Evolutionary conservation across 2,113 vertebrate genomes (phyloP), one percentile per base, ranked within the genome.

Genomic region (Notarius quadriscutis): DNA sequence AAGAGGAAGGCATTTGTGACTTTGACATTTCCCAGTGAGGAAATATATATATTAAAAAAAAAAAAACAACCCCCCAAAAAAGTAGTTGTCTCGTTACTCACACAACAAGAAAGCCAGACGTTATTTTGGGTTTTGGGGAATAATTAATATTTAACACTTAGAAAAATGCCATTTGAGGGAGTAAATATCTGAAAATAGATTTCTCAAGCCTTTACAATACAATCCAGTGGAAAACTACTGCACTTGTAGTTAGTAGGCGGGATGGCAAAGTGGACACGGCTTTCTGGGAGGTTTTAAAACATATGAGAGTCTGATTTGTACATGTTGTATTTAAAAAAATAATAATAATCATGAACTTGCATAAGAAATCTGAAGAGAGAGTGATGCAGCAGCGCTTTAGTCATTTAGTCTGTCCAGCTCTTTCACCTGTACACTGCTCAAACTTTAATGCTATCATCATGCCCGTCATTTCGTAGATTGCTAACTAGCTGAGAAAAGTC

Each of bases 121-220:
- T 30, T 30, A 75, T 4, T 84, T 3, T 48, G 10, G 25, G 69
- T 6, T 80, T 10, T 27, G 17, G 34, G 79, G 27, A 17, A 41
- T 11, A 27, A 65, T 67, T 48, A 22, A 60, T 85, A 50, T 62
- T 15, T 9, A 41, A 74, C 55, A 84, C 17, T 15, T n/a, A 17
- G 1, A 78, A 78, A 55, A 12, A 12, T 1, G 9, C 7, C 6
- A 27, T 5, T 11, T 84, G 57, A 63, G 22, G 30, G 17, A 85
- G 77, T 63, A 79, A 51, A 86, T 63, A 81, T 78, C 85, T 63
- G n/a, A 81, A 86, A 87, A 87, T 87, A 89, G 63, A 84, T 12
- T 63, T 79, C 75, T 83, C 17, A 83, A 20, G 51, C 12, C 18
- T 62, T 50, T 53, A 81, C 67, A 63, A 41, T 50, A 80, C 25